Evolutionary conservation across 1,140 invertebrate genomes (phyloP).

Genomic region (Drosophila trapezifrons): DNA sequence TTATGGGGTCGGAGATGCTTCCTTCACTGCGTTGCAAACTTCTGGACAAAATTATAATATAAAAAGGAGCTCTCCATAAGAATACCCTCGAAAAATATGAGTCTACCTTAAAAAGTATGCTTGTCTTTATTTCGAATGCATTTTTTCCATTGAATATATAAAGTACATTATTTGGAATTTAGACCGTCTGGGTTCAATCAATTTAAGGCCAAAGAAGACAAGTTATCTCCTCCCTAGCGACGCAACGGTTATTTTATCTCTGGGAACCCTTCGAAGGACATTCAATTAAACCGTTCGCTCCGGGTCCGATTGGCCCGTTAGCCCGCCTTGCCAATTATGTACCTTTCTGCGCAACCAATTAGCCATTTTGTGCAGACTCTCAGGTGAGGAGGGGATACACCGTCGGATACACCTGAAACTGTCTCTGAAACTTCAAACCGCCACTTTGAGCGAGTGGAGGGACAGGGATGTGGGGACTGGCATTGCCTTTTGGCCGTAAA

Average conservation of each 20-base stretch:
- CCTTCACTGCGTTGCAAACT: too few species aligned
- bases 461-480: conserved; percentile 1
- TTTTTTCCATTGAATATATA: not conserved
- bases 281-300: conserved; percentile 63
- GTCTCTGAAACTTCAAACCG: conserved; percentile 68
- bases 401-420: conserved; percentile 25
- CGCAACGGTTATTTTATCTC: conserved; percentile 14
- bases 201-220: not conserved
- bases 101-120: too few species aligned
- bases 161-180: not conserved
- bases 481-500: conserved; percentile 54
- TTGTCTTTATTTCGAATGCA: not conserved
- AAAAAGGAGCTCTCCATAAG: too few species aligned
- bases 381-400: conserved; percentile 1
- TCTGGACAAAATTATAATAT: too few species aligned
- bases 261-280: conserved; percentile 33
- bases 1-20: too few species aligned
- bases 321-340: conserved; percentile 64
- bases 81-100: too few species aligned
- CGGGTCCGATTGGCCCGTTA: conserved; percentile 52
- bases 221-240: not conserved
- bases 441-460: conserved; percentile 21
- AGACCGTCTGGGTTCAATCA: not conserved
- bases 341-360: conserved; percentile 73
- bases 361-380: conserved; percentile 54